Evolutionary conservation across 2,113 vertebrate species (phyloP), one percentile per base, ranked within the genome.

Genomic region (Hystrix cristata): DNA sequence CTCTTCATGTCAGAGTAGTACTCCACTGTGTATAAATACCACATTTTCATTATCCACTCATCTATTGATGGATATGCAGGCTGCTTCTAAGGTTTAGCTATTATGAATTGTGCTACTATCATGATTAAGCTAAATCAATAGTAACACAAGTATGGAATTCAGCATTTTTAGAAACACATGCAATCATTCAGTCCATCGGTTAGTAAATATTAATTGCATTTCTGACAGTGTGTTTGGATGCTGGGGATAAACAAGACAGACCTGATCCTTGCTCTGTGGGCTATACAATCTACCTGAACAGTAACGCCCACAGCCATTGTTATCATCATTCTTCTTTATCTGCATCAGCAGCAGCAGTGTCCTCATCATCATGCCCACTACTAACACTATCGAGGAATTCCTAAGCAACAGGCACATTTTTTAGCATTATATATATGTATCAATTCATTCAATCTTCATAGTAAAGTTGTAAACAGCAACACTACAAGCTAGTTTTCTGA

Each of bases 191-290:
- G 94, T 90, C 25, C 25, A 11, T 87, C 94, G 80, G 38, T 95
- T 87, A 79, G 96, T 97, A 95, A 95, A 95, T 96, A 95, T 96
- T 93, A 90, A 96, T 87, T 95, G 80, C 29, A 76, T 84, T 96
- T 76, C 59, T 69, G 53, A 29, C 67, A 57, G 25, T 76, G 53
- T 87, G 34, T 27, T 93, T 89, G 34, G 12, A 65, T 87, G 59
- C 59, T 82, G 55, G 18, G 46, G 21, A 62, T 34, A 65, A 90
- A 90, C 46, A 87, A 97, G 21, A 51, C 18, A 71, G 67, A 55
- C 25, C 27, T 57, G 51, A 34, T 87, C 60, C 13, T 57, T 90
- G 38, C 14, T 94, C 27, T 55, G 38, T 19, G 71, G 55, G 60
- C 90, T 72, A 79, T 34, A 82, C 84, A 87, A 72, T 69, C 57